A percentile compares a stretch with the other conserved stretches of the same genome.
These are phyloP conservation scores for Acrobasis consociella DNA, from an alignment of 2,888 invertebrate genomes.

Conservation along the genomic window DNA sequence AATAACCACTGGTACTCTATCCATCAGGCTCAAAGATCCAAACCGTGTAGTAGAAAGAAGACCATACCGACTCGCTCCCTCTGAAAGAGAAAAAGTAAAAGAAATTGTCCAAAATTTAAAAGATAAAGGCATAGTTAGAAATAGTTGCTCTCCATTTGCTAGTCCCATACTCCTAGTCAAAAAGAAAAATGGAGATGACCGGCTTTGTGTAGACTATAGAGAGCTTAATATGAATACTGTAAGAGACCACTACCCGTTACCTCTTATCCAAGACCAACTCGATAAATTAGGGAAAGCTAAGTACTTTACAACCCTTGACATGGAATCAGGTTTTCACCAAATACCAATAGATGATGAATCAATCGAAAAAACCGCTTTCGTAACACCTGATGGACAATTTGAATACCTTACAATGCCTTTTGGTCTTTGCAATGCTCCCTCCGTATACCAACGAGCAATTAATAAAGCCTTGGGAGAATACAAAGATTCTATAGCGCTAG, in stretches of 20 bases:
- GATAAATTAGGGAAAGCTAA: background rate
- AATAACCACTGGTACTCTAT: no score
- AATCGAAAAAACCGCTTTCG: background rate
- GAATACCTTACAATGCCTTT: no score
- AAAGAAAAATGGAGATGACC: background rate
- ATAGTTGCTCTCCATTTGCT: background rate
- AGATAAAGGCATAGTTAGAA: background rate
- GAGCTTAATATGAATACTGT: background rate
- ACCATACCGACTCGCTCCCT: no score
- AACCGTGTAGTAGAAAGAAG: no score
- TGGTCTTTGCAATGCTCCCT: no score
- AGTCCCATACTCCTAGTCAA: background rate
- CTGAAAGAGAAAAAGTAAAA: no score
- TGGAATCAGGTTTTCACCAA: background rate
- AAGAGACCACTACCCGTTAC: background rate
- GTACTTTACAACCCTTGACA: background rate
- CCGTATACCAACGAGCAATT: no score
- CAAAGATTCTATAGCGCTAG: background rate
- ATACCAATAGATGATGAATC: background rate
- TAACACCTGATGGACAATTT: no score
- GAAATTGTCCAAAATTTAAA: no score
- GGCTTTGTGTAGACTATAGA: background rate
- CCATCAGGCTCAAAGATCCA: no score
- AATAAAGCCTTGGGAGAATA: background rate
- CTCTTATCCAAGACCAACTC: background rate